These are phyloP conservation scores for Thalassaphorura encarpata DNA, from an alignment of 1,140 invertebrate genomes.

Conservation along the genomic window DNA sequence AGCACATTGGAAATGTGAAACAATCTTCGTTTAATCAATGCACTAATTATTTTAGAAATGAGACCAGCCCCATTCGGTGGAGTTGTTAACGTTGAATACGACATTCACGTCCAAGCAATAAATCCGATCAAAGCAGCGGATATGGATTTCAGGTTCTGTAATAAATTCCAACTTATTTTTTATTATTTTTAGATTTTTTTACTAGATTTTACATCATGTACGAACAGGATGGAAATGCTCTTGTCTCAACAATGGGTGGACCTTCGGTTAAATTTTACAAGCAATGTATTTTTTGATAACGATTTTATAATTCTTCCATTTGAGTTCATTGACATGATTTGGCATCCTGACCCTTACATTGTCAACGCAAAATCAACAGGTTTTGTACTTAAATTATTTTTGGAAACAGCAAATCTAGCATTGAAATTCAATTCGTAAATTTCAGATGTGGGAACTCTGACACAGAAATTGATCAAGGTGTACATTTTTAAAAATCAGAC, in stretches of 20 bases:
- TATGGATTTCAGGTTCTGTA: constrained; percentile 63
- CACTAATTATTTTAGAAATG: background rate
- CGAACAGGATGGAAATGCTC: constrained; percentile 67
- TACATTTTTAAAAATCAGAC: constrained; percentile 67
- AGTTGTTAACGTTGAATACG: constrained; percentile 61
- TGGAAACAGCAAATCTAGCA: constrained; percentile 18
- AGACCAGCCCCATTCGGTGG: constrained; percentile 36
- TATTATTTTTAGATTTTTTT: background rate
- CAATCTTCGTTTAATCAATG: too few relatives aligned
- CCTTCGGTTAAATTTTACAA: constrained; percentile 55
- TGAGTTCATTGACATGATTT: constrained; percentile 68
- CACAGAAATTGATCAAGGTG: constrained; percentile 67
- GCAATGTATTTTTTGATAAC: constrained; percentile 62
- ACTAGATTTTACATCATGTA: background rate
- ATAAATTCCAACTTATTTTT: background rate
- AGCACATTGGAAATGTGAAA: too few relatives aligned
- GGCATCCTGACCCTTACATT: constrained; percentile 79
- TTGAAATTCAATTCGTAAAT: constrained; percentile 5
- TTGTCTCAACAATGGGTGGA: constrained; percentile 70
- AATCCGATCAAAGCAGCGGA: constrained; percentile 77
- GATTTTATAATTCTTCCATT: constrained; percentile 65
- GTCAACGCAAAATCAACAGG: constrained; percentile 72
- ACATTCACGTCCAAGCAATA: constrained; percentile 67
- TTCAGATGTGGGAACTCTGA: constrained; percentile 62
- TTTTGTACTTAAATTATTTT: constrained; percentile 35